Evolutionary conservation across 92 coral and sea anemone genomes (phyloP).

Genomic region (Siderastrea siderea): DNA sequence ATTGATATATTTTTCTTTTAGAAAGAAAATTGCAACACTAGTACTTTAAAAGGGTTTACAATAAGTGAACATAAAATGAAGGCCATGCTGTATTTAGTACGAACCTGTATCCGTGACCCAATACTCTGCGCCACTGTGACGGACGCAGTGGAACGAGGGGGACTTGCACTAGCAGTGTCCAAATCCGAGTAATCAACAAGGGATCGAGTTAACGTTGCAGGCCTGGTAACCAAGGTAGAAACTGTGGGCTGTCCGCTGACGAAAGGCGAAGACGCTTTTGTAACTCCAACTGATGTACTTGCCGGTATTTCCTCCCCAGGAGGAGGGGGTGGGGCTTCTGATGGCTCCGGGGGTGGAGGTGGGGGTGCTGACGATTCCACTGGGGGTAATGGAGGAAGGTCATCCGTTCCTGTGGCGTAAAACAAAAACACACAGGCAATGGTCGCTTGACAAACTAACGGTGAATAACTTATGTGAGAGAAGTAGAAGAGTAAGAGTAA

Average conservation of each 20-base stretch:
- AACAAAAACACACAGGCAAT: neutral
- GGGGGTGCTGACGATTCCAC: conserved; percentile 87
- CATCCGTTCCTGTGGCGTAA: conserved; percentile 77
- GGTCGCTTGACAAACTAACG: too few species aligned
- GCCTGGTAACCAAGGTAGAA: conserved; percentile 36
- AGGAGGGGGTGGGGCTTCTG: conserved; percentile 91
- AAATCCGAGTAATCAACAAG: conserved; percentile 93
- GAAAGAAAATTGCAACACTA: neutral
- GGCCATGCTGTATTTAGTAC: neutral
- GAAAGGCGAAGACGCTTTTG: conserved; percentile 4
- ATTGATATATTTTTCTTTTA: neutral
- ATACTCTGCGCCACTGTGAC: neutral
- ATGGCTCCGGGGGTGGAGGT: conserved; percentile 94
- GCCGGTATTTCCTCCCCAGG: conserved; percentile 73
- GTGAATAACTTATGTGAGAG: too few species aligned
- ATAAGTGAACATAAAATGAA: neutral
- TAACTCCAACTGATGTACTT: neutral
- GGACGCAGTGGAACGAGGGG: conserved; percentile 31
- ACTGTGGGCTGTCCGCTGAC: conserved; percentile 37
- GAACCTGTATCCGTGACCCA: conserved; percentile 22
- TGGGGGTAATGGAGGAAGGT: conserved; percentile 95
- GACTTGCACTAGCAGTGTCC: conserved; percentile 64
- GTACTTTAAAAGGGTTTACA: neutral
- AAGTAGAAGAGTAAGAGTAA: too few species aligned
- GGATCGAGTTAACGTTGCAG: conserved; percentile 56